These are phyloP conservation scores for Condylostylus longicornis DNA, from an alignment of 1,140 invertebrate species.

Conservation along the genomic window DNA sequence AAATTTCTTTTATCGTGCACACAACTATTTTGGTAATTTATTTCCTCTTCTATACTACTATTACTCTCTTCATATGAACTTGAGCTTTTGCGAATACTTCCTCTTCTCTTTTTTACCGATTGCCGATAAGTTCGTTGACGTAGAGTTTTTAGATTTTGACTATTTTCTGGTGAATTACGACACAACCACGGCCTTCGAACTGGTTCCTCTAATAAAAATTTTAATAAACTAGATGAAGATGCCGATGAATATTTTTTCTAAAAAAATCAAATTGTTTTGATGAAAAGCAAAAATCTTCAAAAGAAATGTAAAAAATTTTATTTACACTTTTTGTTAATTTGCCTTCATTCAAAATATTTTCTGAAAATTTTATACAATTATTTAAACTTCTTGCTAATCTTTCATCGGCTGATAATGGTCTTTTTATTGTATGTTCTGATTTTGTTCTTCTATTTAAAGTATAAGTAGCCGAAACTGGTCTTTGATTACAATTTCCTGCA, in stretches of 20 bases:
- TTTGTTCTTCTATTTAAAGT: too few species aligned
- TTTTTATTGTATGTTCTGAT: conserved; percentile 2
- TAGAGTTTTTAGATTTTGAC: conserved; percentile 14
- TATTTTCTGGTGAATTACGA: conserved; percentile 20
- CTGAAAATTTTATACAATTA: neutral
- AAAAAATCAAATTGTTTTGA: neutral
- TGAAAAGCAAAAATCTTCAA: too few species aligned
- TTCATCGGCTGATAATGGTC: conserved; percentile 1
- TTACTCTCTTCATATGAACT: neutral
- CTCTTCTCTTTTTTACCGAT: conserved; percentile 6
- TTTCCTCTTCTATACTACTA: conserved; percentile 3
- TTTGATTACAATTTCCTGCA: too few species aligned
- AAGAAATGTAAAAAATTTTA: neutral
- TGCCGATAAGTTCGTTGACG: conserved; percentile 8
- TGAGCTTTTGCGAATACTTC: neutral
- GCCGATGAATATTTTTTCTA: conserved; percentile 6
- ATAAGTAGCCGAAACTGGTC: too few species aligned
- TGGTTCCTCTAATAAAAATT: conserved; percentile 24
- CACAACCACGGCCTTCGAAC: conserved; percentile 27
- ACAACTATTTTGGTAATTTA: too few species aligned
- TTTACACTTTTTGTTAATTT: neutral
- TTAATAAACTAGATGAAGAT: conserved; percentile 26
- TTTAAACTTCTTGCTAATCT: neutral
- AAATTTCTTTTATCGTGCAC: too few species aligned
- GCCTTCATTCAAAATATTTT: neutral